Conservation (phyloP, 2,888 invertebrate genomes). For the Eudemis profundana region DNA sequence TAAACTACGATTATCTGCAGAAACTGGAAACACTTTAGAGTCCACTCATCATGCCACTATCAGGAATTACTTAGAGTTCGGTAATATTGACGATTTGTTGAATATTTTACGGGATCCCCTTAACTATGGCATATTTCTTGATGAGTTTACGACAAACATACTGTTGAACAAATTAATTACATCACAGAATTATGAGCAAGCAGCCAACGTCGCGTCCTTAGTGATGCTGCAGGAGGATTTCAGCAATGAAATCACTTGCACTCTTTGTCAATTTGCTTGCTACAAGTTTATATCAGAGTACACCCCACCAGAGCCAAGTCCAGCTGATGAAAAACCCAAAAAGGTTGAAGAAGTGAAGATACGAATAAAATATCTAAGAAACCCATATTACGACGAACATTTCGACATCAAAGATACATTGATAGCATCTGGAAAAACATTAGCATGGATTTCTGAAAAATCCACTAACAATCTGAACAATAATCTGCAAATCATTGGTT, state of each 20-base stretch:
- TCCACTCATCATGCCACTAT: conserved; percentile 94
- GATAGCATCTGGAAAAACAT: conserved; percentile 92
- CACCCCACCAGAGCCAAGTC: conserved; percentile 53
- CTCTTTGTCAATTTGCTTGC: conserved; percentile 90
- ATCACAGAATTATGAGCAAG: conserved; percentile 87
- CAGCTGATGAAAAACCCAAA: conserved; percentile 58
- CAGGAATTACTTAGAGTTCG: conserved; percentile 83
- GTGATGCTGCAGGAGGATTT: conserved; percentile 96
- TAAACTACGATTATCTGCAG: conserved; percentile 89
- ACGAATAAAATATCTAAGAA: conserved; percentile 91
- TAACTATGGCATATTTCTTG: conserved; percentile 96
- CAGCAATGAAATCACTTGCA: conserved; percentile 88
- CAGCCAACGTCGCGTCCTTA: conserved; percentile 91
- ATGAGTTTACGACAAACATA: conserved; percentile 91
- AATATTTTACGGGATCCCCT: conserved; percentile 91
- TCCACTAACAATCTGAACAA: conserved; percentile 79
- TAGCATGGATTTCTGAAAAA: conserved; percentile 86
- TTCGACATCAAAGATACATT: conserved; percentile 91
- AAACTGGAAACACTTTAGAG: conserved; percentile 88
- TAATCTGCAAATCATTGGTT: conserved; percentile 88
- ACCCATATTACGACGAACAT: conserved; percentile 95
- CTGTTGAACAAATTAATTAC: conserved; percentile 92
- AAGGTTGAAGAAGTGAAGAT: conserved; percentile 89
- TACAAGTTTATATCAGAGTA: conserved; percentile 86
- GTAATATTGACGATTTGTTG: conserved; percentile 87